Evolutionary conservation across 2,888 invertebrate genomes (phyloP).

Genomic region (Cerastoderma edule): DNA sequence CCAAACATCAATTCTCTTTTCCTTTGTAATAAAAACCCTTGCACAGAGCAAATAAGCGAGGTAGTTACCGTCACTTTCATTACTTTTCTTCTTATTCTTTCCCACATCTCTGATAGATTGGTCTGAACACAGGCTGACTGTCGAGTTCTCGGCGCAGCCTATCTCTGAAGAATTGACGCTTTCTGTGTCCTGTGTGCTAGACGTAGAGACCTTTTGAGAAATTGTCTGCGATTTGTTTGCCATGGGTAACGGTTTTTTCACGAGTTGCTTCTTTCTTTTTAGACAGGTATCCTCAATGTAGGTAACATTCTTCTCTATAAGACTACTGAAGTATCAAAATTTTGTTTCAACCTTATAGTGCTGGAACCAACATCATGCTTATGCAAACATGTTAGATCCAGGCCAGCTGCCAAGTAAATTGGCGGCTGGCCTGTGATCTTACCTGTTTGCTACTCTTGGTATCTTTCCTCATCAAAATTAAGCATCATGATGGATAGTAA

Average conservation of each 20-base stretch:
- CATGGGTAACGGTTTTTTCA: conserved; percentile 51
- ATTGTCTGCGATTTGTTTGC: conserved; percentile 1
- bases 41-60: no score
- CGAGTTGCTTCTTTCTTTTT: conserved; percentile 62
- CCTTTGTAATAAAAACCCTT: no score
- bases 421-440: no score
- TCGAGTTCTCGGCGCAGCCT: background rate
- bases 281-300: conserved; percentile 65
- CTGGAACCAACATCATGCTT: no score
- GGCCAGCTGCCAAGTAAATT: no score
- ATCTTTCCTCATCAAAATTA: no score
- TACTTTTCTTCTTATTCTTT: background rate
- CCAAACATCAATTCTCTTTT: no score
- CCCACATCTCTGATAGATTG: background rate
- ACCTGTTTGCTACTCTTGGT: no score
- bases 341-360: no score
- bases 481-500: no score
- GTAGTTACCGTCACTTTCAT: no score
- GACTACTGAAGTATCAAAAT: conserved; percentile 49
- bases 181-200: background rate
- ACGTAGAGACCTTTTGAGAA: background rate
- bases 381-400: no score
- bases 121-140: background rate
- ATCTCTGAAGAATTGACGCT: conserved; percentile 4
- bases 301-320: conserved; percentile 59